Percentiles rank a stretch among this genome's conserved stretches.
These are phyloP conservation scores for Thunnus thynnus DNA, from an alignment of 2,113 vertebrate genomes.

Conservation along the genomic window DNA sequence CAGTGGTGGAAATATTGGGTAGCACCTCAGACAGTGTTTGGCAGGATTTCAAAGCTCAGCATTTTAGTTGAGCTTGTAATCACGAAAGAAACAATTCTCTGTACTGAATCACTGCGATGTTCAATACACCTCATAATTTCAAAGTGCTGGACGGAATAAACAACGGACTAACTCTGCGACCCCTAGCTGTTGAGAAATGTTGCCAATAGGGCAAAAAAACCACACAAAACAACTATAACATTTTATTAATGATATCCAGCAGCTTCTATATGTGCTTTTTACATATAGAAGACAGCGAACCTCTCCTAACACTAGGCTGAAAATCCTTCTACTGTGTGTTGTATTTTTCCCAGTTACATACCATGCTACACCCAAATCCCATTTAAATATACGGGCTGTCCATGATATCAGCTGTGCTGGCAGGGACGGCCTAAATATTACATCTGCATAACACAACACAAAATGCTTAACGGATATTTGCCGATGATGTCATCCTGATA, in stretches of 20 bases:
- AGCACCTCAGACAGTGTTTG: constrained; percentile 17
- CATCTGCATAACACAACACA: constrained; percentile 19
- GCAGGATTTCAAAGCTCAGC: not conserved
- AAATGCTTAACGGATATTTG: constrained; percentile 38
- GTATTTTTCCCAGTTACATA: constrained; percentile 4
- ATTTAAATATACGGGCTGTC: constrained; percentile 11
- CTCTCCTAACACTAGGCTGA: not conserved
- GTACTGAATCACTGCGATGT: not conserved
- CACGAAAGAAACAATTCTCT: not conserved
- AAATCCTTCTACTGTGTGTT: not conserved
- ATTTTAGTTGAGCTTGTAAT: constrained; percentile 1
- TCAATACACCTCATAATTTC: constrained; percentile 8
- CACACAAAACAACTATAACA: too few species aligned
- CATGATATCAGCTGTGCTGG: constrained; percentile 59
- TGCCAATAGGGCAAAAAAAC: not conserved
- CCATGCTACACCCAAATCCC: constrained; percentile 27
- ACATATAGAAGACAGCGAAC: not conserved
- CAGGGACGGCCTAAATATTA: constrained; percentile 8
- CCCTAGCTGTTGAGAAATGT: not conserved
- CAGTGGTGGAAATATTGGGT: constrained; percentile 40
- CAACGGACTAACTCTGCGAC: not conserved
- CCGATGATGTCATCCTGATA: constrained; percentile 37
- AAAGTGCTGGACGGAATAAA: not conserved
- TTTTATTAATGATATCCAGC: not conserved
- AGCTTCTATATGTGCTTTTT: not conserved